phyloP scores from a whole-genome alignment of 2,888 invertebrate species.

The Chrysodeixis includens region DNA sequence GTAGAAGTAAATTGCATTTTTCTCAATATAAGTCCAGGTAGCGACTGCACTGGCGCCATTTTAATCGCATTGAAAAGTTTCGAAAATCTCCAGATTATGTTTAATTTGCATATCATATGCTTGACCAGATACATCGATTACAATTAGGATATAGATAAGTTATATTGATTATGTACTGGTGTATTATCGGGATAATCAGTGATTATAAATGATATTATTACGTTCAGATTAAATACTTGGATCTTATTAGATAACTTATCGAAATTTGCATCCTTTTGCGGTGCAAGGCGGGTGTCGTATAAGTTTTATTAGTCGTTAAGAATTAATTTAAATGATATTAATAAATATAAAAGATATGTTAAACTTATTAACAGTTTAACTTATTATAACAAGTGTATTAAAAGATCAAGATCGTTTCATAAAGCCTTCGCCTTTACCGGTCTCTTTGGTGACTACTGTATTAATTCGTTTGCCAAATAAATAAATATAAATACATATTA shows the following conservation, averaged over 20 bases:
- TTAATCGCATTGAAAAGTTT: not conserved
- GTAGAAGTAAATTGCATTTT: not conserved
- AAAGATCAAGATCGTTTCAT: no score
- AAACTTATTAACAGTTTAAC: not conserved
- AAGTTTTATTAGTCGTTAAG: not conserved
- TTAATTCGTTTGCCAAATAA: no score
- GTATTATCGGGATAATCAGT: slow-evolving; percentile 15
- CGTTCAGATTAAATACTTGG: slow-evolving; percentile 10
- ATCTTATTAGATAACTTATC: slow-evolving; percentile 25
- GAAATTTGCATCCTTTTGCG: slow-evolving; percentile 11
- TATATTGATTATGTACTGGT: not conserved
- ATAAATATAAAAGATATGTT: not conserved
- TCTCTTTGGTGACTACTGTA: no score
- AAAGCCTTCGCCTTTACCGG: no score
- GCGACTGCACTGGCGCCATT: not conserved
- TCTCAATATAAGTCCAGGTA: not conserved
- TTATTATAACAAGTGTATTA: no score
- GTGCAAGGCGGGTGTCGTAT: slow-evolving; percentile 6
- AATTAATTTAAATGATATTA: not conserved
- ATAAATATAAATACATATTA: no score
- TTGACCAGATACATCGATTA: not conserved
- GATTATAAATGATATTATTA: slow-evolving; percentile 37
- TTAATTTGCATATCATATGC: not conserved
- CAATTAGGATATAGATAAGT: slow-evolving; percentile 3
- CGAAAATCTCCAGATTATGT: not conserved